Conservation (phyloP, 1,140 invertebrate genomes). For the Marisa cornuarietis region DNA sequence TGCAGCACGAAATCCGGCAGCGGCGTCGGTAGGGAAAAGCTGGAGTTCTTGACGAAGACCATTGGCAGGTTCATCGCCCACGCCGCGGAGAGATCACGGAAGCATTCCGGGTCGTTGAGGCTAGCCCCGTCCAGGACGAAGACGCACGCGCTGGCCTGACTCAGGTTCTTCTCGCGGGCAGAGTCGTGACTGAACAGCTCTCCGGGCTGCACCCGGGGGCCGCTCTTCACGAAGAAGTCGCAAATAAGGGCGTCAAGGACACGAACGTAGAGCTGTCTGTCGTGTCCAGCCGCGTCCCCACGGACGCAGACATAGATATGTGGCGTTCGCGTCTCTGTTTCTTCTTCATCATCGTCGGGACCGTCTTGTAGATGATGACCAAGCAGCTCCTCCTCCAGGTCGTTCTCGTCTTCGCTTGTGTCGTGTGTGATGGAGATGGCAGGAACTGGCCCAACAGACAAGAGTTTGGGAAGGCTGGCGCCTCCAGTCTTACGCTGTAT, state of each 20-base stretch:
- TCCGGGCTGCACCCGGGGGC: background rate
- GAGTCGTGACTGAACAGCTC: too few species aligned
- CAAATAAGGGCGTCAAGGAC: constrained; percentile 8
- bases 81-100: constrained; percentile 10
- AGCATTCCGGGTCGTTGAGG: constrained; percentile 4
- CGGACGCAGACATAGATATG: constrained; percentile 2
- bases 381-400: background rate
- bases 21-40: constrained; percentile 20
- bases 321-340: background rate
- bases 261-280: background rate
- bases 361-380: background rate
- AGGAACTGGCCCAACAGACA: background rate
- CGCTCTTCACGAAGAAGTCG: constrained; percentile 12
- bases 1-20: constrained; percentile 19
- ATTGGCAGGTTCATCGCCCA: constrained; percentile 29
- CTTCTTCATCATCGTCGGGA: too few species aligned
- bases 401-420: background rate
- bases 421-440: constrained; percentile 14
- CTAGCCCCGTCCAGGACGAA: constrained; percentile 16
- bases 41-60: constrained; percentile 24
- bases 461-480: background rate
- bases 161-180: background rate
- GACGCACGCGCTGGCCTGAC: constrained; percentile 8
- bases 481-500: background rate
- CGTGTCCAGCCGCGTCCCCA: background rate